Conservation (phyloP, 2,888 invertebrate species). For the Drosophila pseudotakahashii region DNA sequence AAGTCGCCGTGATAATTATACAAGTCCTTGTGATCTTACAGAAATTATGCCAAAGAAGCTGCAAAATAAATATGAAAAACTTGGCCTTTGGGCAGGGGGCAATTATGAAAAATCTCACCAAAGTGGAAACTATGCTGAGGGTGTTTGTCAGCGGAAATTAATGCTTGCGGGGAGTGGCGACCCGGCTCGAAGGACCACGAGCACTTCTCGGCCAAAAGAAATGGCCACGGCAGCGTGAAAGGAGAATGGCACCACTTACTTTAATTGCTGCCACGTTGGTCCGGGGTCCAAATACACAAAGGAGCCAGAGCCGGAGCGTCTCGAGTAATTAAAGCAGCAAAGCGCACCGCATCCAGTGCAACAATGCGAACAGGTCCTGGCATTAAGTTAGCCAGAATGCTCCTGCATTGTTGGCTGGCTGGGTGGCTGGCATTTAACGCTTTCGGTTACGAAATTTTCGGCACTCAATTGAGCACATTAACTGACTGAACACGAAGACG, state of each 20-base stretch:
- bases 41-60: conserved; percentile 17
- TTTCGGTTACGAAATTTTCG: conserved; percentile 34
- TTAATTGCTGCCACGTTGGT: conserved; percentile 64
- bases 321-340: conserved; percentile 73
- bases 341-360: conserved; percentile 57
- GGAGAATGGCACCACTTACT: conserved; percentile 73
- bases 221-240: conserved; percentile 28
- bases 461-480: conserved; percentile 75
- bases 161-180: conserved; percentile 13
- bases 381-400: conserved; percentile 47
- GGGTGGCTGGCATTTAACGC: conserved; percentile 23
- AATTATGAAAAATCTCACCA: conserved; percentile 43
- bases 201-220: conserved; percentile 33
- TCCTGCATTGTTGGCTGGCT: conserved; percentile 9
- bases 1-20: not conserved
- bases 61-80: conserved; percentile 5
- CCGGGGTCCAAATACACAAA: conserved; percentile 35
- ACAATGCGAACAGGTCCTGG: conserved; percentile 51
- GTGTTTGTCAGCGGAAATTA: conserved; percentile 45
- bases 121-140: conserved; percentile 37
- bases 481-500: conserved; percentile 33
- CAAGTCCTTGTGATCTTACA: not conserved
- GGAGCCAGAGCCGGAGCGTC: conserved; percentile 34
- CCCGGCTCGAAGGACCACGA: not conserved
- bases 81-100: conserved; percentile 3